Evolutionary conservation across 2,797 vertebrate species (phyloP).

Genomic region (Sebastes miniatus): DNA sequence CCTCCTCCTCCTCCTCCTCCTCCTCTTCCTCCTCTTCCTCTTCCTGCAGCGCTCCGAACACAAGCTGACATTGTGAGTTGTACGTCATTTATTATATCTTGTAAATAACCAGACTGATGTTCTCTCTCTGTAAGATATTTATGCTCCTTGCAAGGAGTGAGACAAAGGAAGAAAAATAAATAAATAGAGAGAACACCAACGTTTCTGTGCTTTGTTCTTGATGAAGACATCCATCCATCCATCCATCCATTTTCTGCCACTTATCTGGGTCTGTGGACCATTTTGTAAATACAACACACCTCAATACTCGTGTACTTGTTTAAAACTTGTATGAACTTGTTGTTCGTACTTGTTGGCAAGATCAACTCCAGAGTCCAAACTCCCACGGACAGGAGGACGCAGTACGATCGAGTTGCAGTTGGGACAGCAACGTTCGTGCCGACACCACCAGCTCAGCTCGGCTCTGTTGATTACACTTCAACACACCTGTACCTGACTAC

Average conservation of each 20-base stretch:
- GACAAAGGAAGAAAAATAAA: slow-evolving; percentile 31
- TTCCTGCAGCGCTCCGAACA: slow-evolving; percentile 34
- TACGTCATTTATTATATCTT: slow-evolving; percentile 65
- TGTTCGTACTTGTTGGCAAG: background rate
- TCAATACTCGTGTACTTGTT: too few species aligned
- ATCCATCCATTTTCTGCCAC: background rate
- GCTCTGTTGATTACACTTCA: background rate
- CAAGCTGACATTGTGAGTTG: slow-evolving; percentile 51
- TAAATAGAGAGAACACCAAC: slow-evolving; percentile 54
- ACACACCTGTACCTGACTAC: background rate
- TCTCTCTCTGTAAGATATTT: slow-evolving; percentile 76
- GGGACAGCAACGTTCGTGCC: background rate
- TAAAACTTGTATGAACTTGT: too few species aligned
- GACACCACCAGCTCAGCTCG: background rate
- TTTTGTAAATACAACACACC: background rate
- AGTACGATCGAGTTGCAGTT: background rate
- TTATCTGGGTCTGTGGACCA: rapidly evolving
- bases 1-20: background rate
- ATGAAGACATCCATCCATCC: background rate
- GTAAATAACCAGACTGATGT: slow-evolving; percentile 76
- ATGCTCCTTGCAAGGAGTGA: slow-evolving; percentile 43
- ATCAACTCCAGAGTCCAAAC: background rate
- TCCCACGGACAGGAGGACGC: background rate
- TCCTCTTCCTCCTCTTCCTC: background rate
- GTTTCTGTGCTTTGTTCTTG: background rate